These are phyloP conservation scores for Malurus cyaneus DNA, from an alignment of 2,113 vertebrate genomes.

Conservation along the genomic window DNA sequence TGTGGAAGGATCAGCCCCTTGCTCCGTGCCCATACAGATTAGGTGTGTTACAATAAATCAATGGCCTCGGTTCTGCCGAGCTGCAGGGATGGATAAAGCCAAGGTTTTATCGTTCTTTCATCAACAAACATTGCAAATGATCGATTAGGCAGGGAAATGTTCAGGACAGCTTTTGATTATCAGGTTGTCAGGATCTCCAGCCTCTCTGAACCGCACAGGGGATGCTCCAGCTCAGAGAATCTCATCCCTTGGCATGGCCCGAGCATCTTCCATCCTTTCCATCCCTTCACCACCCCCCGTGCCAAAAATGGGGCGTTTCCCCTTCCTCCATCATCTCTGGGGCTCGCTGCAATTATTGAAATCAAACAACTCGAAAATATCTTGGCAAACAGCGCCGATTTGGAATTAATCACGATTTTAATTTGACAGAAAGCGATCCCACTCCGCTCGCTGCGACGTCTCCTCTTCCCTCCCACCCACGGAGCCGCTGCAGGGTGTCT, in stretches of 20 bases:
- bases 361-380: background rate
- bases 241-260: background rate
- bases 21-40: slow-evolving; percentile 1
- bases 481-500: slow-evolving; percentile 60
- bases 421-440: slow-evolving; percentile 56
- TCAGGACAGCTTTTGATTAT: slow-evolving; percentile 8
- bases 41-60: slow-evolving; percentile 21
- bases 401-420: slow-evolving; percentile 44
- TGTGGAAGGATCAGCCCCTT: background rate
- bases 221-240: background rate
- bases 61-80: background rate
- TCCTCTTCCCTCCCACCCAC: slow-evolving; percentile 18
- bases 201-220: background rate
- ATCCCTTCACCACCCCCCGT: background rate
- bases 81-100: background rate
- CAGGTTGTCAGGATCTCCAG: background rate
- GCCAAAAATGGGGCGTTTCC: fast-evolving
- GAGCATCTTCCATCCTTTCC: background rate
- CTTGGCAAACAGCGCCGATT: background rate
- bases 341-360: background rate
- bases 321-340: background rate
- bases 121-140: slow-evolving; percentile 24
- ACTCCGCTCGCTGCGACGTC: background rate
- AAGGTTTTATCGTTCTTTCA: slow-evolving; percentile 17
- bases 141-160: slow-evolving; percentile 23